Conservation (phyloP, 2,113 vertebrate species). For the Felis chaus region DNA sequence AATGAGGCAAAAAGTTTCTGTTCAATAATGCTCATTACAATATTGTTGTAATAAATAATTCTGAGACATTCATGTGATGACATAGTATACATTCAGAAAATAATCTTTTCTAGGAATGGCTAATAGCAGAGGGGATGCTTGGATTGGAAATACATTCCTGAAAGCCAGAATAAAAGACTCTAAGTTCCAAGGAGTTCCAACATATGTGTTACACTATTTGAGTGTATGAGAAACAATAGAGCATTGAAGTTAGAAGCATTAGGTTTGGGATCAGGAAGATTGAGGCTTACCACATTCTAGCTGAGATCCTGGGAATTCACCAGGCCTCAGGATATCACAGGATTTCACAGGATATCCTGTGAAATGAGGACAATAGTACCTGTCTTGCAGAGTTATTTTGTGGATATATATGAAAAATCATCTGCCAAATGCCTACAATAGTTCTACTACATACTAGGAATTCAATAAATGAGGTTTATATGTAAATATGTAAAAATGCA, state of each 20-base stretch:
- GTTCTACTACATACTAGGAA: neutral
- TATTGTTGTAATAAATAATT: slow-evolving; percentile 2
- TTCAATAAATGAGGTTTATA: neutral
- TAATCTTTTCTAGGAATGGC: neutral
- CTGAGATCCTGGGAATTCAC: neutral
- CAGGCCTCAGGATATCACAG: neutral
- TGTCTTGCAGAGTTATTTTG: neutral
- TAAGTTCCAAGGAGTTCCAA: neutral
- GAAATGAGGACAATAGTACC: neutral
- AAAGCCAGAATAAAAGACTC: neutral
- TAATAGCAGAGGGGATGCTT: neutral
- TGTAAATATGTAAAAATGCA: neutral
- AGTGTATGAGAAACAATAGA: neutral
- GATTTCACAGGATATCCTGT: too few relatives aligned
- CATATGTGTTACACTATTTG: neutral
- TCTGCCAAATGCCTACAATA: neutral
- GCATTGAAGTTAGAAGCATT: neutral
- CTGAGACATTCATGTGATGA: neutral
- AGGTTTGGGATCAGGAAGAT: neutral
- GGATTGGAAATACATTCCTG: neutral
- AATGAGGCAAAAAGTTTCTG: neutral
- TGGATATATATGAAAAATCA: neutral
- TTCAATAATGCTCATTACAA: neutral
- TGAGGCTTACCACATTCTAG: slow-evolving; percentile 1
- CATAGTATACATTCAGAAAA: neutral